Conservation (phyloP, 1,140 invertebrate species). For the Cryptotermes secundus region DNA sequence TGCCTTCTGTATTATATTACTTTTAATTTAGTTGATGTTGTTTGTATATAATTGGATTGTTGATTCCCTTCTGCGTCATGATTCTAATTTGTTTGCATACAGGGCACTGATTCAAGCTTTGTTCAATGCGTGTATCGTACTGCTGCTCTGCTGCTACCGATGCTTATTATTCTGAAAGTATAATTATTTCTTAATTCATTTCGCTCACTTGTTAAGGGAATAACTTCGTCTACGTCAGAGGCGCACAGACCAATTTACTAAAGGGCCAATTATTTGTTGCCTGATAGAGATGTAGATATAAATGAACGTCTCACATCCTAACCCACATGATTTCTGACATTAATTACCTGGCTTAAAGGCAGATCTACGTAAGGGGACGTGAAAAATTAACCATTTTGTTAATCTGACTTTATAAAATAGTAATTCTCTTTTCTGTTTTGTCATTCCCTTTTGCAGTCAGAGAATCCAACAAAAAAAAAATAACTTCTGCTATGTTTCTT, state of each 20-base stretch:
- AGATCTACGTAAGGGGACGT: too few species aligned
- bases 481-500: too few species aligned
- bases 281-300: neutral
- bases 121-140: neutral
- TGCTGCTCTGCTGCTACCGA: too few species aligned
- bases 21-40: neutral
- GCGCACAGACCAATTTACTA: neutral
- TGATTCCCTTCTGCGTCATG: neutral
- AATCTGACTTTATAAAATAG: too few species aligned
- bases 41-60: neutral
- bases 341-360: too few species aligned
- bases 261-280: neutral
- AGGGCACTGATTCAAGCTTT: neutral
- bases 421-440: too few species aligned
- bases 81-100: neutral
- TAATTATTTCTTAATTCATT: slow-evolving; percentile 17
- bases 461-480: too few species aligned
- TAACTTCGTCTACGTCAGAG: neutral
- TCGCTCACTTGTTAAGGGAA: neutral
- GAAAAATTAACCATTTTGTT: too few species aligned
- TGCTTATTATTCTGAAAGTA: neutral
- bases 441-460: too few species aligned
- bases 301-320: neutral
- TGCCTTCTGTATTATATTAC: neutral
- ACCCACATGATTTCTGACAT: neutral